Base-by-base conservation (phyloP, 92 coral and sea anemone species). In the Zoanthus gigantus region DNA sequence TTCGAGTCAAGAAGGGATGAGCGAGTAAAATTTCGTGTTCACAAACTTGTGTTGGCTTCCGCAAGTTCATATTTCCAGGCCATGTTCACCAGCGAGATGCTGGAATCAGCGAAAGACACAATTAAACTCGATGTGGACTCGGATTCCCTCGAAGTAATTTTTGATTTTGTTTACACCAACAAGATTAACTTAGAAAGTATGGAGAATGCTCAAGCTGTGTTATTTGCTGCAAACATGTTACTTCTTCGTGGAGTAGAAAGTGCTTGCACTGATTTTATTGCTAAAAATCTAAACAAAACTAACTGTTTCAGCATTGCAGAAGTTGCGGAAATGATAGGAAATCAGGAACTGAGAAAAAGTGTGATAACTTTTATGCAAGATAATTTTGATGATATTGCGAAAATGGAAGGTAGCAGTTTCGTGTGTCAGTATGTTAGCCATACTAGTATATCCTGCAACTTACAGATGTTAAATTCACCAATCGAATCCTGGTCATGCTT, bases 51-150 rank as follows among this genome's bases (percentile, higher is more conserved):
- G 50, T 48, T 90, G 65, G 90, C 93, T 76, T 81, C 93, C 14
- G 82, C 90, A 9, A 90, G 93, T 56, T 82, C 91, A 14, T 90
- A 90, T 54, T 90, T 90, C 60, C 93, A 90, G 75, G 93, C 93
- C 2, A 90, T 90, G 93, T 90, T 90, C 63, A 90, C 93, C 6
- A 82, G 71, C 74, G 85, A 90, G 69, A 90, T 90, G 93, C 31
- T 80, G 44, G 93, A 90, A 87, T 74, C 93, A 31, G 82, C 58
- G 10, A 86, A 90, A 66, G 81, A 81, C 48, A 74, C 54, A 47
- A 42, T 90, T 46, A 82, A 87, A 47, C 88, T 90, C 82, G 85
- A 88, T 57, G 65, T 90, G 30, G 88, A 87, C 9, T 86, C 90
- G 65, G 60, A 68, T n/a, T 78, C 88, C 16, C 79, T 90, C 65